phyloP scores from a whole-genome alignment of 2,888 invertebrate genomes.

The Synanthedon andrenaeformis region DNA sequence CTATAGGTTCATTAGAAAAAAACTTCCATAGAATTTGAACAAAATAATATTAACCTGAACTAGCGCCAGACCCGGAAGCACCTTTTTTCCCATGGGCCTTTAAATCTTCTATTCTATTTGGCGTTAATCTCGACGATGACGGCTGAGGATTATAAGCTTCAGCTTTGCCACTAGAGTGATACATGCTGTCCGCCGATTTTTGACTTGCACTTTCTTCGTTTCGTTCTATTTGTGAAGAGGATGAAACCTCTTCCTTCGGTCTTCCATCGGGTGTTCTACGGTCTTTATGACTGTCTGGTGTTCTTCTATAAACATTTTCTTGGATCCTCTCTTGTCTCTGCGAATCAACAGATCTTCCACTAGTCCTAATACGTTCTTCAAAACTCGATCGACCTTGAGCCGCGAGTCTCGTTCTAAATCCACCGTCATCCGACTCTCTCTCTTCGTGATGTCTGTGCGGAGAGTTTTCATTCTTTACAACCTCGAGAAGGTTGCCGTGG shows the following conservation, averaged over 20 bases:
- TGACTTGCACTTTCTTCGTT: slow-evolving; percentile 59
- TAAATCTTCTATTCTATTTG: slow-evolving; percentile 60
- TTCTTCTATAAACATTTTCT: slow-evolving; percentile 46
- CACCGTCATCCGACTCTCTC: slow-evolving; percentile 73
- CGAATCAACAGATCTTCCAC: slow-evolving; percentile 53
- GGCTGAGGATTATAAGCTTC: slow-evolving; percentile 55
- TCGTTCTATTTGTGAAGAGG: slow-evolving; percentile 31
- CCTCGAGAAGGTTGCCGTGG: slow-evolving; percentile 71
- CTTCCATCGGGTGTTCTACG: slow-evolving; percentile 49
- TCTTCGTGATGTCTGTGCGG: slow-evolving; percentile 47
- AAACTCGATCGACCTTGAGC: slow-evolving; percentile 50
- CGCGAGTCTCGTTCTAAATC: slow-evolving; percentile 62
- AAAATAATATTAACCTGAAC: slow-evolving; percentile 53
- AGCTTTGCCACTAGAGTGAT: slow-evolving; percentile 63
- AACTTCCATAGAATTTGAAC: no score
- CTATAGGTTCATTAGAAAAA: neutral
- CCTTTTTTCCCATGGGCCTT: slow-evolving; percentile 58
- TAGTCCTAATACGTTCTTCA: slow-evolving; percentile 58
- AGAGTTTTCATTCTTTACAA: slow-evolving; percentile 33
- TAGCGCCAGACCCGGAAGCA: slow-evolving; percentile 71
- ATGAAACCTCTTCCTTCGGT: slow-evolving; percentile 40
- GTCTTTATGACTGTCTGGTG: slow-evolving; percentile 41
- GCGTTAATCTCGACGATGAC: slow-evolving; percentile 59
- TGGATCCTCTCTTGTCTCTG: slow-evolving; percentile 30
- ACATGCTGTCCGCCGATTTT: slow-evolving; percentile 69